phyloP scores from a whole-genome alignment of 2,888 invertebrate species.

The Ferdinandea cuprea region DNA sequence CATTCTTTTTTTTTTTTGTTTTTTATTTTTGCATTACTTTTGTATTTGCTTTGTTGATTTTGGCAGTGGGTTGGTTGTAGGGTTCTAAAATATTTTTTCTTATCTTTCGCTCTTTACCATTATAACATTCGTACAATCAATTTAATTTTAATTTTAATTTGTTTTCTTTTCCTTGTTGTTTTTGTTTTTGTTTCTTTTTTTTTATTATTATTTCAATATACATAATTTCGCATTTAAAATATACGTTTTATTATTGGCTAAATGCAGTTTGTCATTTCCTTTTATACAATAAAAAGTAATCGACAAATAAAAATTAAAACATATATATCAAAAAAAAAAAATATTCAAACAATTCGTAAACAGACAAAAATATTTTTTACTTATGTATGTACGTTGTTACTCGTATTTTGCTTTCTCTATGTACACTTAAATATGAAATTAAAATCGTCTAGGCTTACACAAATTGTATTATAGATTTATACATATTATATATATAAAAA shows the following conservation, averaged over 20 bases:
- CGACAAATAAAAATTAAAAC: conserved; percentile 28
- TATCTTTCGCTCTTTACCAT: conserved; percentile 31
- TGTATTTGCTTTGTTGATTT: conserved; percentile 59
- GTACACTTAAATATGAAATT: conserved; percentile 50
- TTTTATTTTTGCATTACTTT: conserved; percentile 27
- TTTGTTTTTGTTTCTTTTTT: neutral
- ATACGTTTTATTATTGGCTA: conserved; percentile 57
- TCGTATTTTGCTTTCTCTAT: conserved; percentile 22
- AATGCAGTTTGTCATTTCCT: conserved; percentile 63
- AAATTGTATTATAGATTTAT: conserved; percentile 33
- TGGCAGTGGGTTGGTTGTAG: conserved; percentile 71
- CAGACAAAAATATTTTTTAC: conserved; percentile 27
- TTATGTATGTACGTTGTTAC: conserved; percentile 10
- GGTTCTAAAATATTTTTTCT: conserved; percentile 46
- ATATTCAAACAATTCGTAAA: conserved; percentile 23
- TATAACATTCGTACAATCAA: conserved; percentile 62
- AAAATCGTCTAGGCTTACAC: conserved; percentile 58
- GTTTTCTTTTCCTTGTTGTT: conserved; percentile 18
- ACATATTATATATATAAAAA: conserved; percentile 34
- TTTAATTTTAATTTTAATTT: conserved; percentile 52
- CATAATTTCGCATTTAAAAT: conserved; percentile 60
- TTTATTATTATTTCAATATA: too few relatives aligned
- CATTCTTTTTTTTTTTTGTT: conserved; percentile 10
- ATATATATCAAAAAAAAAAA: conserved; percentile 30
- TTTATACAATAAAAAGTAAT: conserved; percentile 59